Conservation (phyloP, 2,113 vertebrate species). For the Agelaius tricolor region DNA sequence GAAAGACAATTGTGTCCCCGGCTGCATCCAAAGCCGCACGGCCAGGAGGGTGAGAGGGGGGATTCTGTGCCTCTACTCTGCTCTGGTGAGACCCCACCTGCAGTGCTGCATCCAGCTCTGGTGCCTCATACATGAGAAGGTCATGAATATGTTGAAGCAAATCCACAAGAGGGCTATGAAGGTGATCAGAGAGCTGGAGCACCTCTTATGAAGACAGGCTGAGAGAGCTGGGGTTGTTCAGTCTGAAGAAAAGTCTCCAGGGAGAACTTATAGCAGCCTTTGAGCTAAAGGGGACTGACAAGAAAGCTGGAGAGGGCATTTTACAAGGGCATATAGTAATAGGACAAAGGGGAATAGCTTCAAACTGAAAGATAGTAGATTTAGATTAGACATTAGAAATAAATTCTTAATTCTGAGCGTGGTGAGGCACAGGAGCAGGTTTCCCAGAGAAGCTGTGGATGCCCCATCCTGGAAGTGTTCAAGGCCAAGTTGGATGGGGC, state of each 20-base stretch:
- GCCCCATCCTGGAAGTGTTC: too few relatives aligned
- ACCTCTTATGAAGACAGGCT: background rate
- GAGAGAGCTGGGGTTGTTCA: background rate
- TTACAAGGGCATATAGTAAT: too few relatives aligned
- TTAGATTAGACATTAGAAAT: background rate
- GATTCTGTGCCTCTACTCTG: background rate
- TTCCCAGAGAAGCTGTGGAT: background rate
- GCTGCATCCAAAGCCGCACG: background rate
- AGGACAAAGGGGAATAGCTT: background rate
- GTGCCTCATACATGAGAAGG: background rate
- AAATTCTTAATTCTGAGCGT: background rate
- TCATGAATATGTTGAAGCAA: background rate
- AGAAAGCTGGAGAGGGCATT: background rate
- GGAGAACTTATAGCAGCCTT: background rate
- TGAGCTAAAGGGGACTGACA: background rate
- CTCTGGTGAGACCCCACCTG: background rate
- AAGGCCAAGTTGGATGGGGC: background rate
- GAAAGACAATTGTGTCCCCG: background rate
- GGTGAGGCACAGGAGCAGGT: background rate
- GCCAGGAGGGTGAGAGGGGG: fast-evolving
- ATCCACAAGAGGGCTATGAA: background rate
- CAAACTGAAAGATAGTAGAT: background rate
- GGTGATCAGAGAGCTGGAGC: background rate
- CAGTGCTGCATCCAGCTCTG: background rate
- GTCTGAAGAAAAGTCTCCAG: background rate